Percentiles rank a stretch among this genome's conserved stretches.
Evolutionary conservation across 2,888 invertebrate genomes (phyloP).

Genomic region (Hyposoter dolosus): DNA sequence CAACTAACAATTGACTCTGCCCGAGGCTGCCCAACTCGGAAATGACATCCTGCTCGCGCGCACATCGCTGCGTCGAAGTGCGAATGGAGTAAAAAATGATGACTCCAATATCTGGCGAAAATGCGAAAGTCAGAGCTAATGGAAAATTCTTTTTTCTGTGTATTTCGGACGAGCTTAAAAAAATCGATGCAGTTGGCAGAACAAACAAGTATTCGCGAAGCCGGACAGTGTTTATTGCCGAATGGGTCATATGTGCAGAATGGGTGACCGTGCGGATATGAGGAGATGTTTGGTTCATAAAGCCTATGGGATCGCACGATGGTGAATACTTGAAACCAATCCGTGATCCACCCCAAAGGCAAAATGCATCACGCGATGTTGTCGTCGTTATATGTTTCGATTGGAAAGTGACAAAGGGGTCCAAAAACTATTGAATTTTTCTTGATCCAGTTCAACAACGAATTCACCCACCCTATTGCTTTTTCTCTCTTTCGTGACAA

Average conservation of each 20-base stretch:
- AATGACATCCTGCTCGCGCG: no score
- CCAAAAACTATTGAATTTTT: not conserved
- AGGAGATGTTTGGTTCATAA: constrained; percentile 5
- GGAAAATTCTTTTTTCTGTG: not conserved
- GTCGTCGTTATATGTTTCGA: not conserved
- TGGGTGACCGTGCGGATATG: not conserved
- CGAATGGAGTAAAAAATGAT: no score
- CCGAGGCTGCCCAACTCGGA: no score
- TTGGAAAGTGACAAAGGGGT: not conserved
- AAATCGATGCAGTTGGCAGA: not conserved
- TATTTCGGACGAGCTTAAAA: not conserved
- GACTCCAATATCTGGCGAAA: no score
- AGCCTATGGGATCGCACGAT: not conserved
- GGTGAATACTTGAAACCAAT: constrained; percentile 1
- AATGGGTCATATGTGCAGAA: not conserved
- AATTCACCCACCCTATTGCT: not conserved
- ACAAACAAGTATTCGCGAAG: not conserved
- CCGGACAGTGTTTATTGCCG: not conserved
- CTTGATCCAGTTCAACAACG: not conserved
- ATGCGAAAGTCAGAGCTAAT: no score
- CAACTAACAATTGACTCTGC: no score
- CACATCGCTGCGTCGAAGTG: no score
- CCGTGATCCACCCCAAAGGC: not conserved
- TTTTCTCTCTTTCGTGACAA: not conserved
- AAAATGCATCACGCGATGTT: not conserved